These are phyloP conservation scores for Cylas formicarius DNA, from an alignment of 1,140 invertebrate genomes.

Conservation along the genomic window DNA sequence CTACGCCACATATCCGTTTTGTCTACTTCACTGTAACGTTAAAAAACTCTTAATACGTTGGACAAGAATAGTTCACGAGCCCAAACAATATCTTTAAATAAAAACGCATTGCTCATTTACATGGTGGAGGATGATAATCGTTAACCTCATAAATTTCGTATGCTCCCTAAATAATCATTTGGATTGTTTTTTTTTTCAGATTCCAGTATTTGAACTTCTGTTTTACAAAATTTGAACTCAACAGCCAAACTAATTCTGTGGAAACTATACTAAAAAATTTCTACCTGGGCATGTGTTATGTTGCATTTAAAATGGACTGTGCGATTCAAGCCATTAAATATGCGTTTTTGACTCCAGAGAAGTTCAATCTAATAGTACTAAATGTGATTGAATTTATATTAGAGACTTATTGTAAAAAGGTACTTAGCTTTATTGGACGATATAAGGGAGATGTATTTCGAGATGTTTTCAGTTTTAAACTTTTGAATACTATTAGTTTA, in stretches of 20 bases:
- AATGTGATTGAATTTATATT: background rate
- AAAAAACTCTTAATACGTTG: too few species aligned
- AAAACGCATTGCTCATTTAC: too few species aligned
- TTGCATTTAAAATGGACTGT: constrained; percentile 1
- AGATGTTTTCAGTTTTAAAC: background rate
- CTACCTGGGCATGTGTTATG: constrained; percentile 3
- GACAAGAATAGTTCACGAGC: too few species aligned
- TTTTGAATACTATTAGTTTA: background rate
- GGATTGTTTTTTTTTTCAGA: background rate
- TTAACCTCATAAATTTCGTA: too few species aligned
- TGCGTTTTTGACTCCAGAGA: background rate
- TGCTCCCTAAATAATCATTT: too few species aligned
- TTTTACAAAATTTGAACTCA: constrained; percentile 6
- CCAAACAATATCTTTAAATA: too few species aligned
- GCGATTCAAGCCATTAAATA: constrained; percentile 1
- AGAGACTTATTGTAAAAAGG: background rate
- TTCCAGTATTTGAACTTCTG: background rate
- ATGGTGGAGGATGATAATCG: too few species aligned
- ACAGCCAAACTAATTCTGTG: background rate
- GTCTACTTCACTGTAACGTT: too few species aligned
- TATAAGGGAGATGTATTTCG: background rate
- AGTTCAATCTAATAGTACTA: background rate
- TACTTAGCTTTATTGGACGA: background rate
- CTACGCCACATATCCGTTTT: too few species aligned
- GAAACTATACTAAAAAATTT: constrained; percentile 4